These are phyloP conservation scores for Heterotis niloticus DNA, from an alignment of 2,113 vertebrate species.

Conservation along the genomic window DNA sequence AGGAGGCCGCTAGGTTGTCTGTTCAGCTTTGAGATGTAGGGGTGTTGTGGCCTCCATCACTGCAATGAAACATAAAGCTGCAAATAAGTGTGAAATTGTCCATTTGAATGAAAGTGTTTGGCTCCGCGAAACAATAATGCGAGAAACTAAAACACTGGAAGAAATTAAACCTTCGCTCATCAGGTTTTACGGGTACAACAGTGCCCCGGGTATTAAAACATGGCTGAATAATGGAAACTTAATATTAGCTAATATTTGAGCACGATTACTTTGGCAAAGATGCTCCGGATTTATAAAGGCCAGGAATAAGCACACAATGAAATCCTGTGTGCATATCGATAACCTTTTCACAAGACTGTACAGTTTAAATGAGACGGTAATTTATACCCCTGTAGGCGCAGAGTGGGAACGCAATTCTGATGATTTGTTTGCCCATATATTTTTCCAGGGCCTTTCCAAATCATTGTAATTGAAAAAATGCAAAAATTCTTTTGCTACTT, in stretches of 20 bases:
- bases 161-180: conserved; percentile 19
- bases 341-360: conserved; percentile 33
- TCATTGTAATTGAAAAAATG: conserved; percentile 22
- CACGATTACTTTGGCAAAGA: conserved; percentile 18
- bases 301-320: conserved; percentile 24
- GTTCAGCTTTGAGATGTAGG: not conserved
- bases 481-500: conserved; percentile 21
- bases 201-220: conserved; percentile 10
- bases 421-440: conserved; percentile 28
- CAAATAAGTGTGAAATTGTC: not conserved
- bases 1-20: no score
- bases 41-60: not conserved
- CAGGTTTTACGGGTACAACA: not conserved
- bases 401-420: conserved; percentile 30
- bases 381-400: conserved; percentile 41
- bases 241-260: conserved; percentile 38
- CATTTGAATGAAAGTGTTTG: not conserved
- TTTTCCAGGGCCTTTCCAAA: not conserved
- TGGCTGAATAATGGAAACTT: conserved; percentile 39
- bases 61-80: not conserved
- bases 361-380: conserved; percentile 40
- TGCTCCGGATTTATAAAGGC: conserved; percentile 22
- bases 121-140: no score
- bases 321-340: conserved; percentile 39
- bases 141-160: not conserved